Evolutionary conservation across 37 sponge, comb jelly and placozoan genomes (phyloP).

Genomic region (Ephydatia muelleri): DNA sequence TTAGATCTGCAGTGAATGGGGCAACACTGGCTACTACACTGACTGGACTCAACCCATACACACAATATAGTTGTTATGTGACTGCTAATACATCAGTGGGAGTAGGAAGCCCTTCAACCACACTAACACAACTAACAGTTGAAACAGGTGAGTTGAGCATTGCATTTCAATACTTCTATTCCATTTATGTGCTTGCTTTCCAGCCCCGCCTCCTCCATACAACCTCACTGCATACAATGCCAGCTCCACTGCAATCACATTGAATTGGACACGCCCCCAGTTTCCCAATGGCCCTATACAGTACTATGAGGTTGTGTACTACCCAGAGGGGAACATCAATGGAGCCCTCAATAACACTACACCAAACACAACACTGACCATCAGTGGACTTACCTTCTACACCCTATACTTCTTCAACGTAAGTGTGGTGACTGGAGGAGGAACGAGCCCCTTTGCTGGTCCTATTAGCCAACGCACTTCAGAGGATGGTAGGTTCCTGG

Average conservation of each 20-base stretch:
- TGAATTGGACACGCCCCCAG: slow-evolving; percentile 46
- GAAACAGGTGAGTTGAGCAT: neutral
- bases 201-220: slow-evolving; percentile 39
- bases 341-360: neutral
- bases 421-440: neutral
- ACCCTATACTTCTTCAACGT: neutral
- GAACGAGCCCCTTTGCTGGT: neutral
- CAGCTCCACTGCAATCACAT: slow-evolving; percentile 1
- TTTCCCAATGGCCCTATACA: slow-evolving; percentile 47
- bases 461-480: neutral
- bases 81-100: slow-evolving; percentile 38
- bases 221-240: slow-evolving; percentile 9
- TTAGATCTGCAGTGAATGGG: neutral
- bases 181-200: neutral
- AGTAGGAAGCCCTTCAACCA: neutral
- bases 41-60: slow-evolving; percentile 43
- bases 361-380: neutral
- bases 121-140: neutral
- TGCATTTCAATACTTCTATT: too few species aligned
- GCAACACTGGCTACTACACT: slow-evolving; percentile 7
- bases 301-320: neutral
- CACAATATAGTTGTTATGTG: slow-evolving; percentile 33
- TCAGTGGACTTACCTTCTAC: neutral
- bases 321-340: neutral
- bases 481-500: slow-evolving; percentile 2